Percentiles rank a stretch among this genome's conserved stretches.
Conservation (phyloP, 2,888 invertebrate genomes). For the Parasteatoda lunata region DNA sequence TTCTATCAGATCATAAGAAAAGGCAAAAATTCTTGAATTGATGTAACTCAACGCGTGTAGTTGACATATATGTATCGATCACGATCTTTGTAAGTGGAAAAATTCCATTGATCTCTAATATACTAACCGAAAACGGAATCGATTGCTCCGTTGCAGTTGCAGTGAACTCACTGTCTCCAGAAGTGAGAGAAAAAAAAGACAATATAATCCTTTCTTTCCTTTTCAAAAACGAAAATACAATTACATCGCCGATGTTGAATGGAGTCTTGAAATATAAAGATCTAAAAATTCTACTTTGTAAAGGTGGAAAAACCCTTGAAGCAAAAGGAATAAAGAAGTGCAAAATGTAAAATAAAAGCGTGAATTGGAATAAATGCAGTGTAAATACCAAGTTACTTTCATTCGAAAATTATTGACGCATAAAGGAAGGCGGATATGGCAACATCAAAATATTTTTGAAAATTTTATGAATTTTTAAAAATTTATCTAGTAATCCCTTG, state of each 20-base stretch:
- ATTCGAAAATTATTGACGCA: no score
- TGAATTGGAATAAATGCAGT: no score
- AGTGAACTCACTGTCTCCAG: not conserved
- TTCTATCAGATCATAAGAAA: conserved; percentile 28
- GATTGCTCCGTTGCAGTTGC: conserved; percentile 2
- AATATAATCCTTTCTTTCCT: conserved; percentile 42
- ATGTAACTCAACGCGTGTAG: conserved; percentile 2
- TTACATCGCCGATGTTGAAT: conserved; percentile 50
- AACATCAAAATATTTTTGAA: no score
- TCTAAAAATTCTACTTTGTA: conserved; percentile 10
- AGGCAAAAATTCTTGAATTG: not conserved
- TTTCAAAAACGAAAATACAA: conserved; percentile 30
- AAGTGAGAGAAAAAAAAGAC: conserved; percentile 18
- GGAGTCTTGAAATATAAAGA: conserved; percentile 42
- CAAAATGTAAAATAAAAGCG: no score
- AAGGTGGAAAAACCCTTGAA: not conserved
- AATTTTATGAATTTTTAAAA: no score
- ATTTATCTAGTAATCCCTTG: no score
- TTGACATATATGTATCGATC: conserved; percentile 42
- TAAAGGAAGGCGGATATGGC: no score
- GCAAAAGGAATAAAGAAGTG: not conserved
- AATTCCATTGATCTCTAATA: conserved; percentile 28
- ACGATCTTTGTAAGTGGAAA: conserved; percentile 24
- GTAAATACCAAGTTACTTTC: no score
- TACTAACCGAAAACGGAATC: conserved; percentile 24